Conservation (phyloP, 2,113 vertebrate species). For the Platichthys stellatus region DNA sequence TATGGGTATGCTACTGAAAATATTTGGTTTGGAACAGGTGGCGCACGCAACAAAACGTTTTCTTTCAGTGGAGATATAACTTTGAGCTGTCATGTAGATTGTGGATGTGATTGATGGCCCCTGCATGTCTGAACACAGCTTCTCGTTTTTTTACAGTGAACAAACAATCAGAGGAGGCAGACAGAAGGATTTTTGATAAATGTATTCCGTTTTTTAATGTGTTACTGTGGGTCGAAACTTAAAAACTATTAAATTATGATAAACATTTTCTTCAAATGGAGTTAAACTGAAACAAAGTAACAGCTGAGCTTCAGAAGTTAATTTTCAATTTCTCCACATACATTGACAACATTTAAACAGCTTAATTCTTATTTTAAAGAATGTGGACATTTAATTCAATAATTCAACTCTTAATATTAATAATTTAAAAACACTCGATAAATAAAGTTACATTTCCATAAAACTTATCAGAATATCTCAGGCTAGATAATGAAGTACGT, state of each 20-base stretch:
- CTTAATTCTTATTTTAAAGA: too few species aligned
- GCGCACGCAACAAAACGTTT: constrained; percentile 55
- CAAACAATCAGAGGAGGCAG: constrained; percentile 4
- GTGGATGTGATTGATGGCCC: constrained; percentile 69
- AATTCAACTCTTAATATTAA: background rate
- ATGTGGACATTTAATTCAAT: background rate
- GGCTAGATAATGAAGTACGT: constrained; percentile 38
- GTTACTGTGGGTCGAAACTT: background rate
- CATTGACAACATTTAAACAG: too few species aligned
- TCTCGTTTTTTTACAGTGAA: constrained; percentile 52
- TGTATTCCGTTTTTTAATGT: background rate
- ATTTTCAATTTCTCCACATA: constrained; percentile 37
- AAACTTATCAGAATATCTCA: constrained; percentile 38
- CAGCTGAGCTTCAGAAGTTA: constrained; percentile 14
- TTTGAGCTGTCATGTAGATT: constrained; percentile 47
- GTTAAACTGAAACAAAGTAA: background rate
- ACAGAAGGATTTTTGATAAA: background rate
- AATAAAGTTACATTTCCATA: constrained; percentile 52
- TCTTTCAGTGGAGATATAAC: constrained; percentile 19
- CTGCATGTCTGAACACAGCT: constrained; percentile 40
- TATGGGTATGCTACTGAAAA: constrained; percentile 66
- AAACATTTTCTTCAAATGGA: background rate
- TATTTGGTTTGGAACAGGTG: constrained; percentile 78
- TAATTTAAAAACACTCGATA: constrained; percentile 49
- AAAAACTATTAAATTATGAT: background rate